phyloP scores from a whole-genome alignment of 2,888 invertebrate genomes.

The Acleris laterana region DNA sequence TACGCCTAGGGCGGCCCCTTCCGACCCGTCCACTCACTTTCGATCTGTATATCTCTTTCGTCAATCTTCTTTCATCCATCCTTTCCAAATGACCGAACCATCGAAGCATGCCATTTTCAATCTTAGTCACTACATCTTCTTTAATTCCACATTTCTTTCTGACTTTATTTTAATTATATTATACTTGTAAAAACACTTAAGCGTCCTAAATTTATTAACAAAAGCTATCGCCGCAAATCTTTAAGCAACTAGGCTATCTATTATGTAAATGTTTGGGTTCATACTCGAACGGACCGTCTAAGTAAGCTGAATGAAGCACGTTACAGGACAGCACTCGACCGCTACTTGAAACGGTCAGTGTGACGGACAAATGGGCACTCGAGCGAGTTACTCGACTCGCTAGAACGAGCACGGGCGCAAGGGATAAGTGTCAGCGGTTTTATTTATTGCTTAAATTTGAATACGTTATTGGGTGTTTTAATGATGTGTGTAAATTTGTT shows the following conservation, averaged over 20 bases:
- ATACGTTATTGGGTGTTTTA: no score
- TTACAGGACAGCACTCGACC: conserved; percentile 59
- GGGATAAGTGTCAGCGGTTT: conserved; percentile 32
- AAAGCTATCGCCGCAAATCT: conserved; percentile 13
- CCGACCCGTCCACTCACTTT: no score
- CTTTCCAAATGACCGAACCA: no score
- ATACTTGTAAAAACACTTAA: background rate
- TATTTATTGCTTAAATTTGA: background rate
- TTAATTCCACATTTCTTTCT: no score
- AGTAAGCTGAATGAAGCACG: conserved; percentile 57
- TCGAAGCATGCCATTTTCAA: no score
- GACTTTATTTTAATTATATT: no score
- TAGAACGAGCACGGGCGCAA: conserved; percentile 47
- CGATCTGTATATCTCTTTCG: no score
- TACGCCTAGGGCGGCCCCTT: no score
- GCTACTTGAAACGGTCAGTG: conserved; percentile 62
- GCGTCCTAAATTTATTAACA: conserved; percentile 6
- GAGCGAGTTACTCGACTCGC: conserved; percentile 66
- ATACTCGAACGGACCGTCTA: conserved; percentile 39
- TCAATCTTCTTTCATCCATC: no score
- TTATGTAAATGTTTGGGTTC: conserved; percentile 37
- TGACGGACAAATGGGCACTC: conserved; percentile 77
- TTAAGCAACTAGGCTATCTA: conserved; percentile 23
- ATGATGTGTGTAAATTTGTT: no score
- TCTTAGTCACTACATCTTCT: no score